Base-by-base conservation (phyloP, 1,140 invertebrate genomes). In the Myzus persicae region DNA sequence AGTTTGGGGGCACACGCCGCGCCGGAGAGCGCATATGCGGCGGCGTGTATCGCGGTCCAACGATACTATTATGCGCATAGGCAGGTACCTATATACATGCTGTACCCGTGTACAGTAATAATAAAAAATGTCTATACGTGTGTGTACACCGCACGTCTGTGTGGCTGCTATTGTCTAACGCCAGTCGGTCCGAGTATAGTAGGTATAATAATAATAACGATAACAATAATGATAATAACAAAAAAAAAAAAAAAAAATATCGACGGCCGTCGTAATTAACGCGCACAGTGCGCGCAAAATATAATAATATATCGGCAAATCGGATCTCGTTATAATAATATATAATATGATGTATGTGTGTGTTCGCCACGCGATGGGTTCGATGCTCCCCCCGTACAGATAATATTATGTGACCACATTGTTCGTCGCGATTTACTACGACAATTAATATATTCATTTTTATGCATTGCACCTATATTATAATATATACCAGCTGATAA, bases 281-380 rank as follows among this genome's bases (percentile, higher is more conserved):
- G 90, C 42, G 67, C 90, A 91, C 90, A 91, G 90, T 91, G 40
- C 90, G 90, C 90, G 67, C 90, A 40, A 91, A 91, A 91, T 46
- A 91, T 76, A 51, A 48, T 48, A 48, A 51, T 51, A 81, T 81
- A 91, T 91, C 90, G 59, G 59, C 90, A 91, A 67, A 67, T 67
- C 54, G 59, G 90, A 91, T 91, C 59, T 91, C 90, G 90, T 91
- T 81, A 46, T 76, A 76, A 76, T 36, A 76, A 76, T n/a, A 76
- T 76, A 76, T n/a, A n/a, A n/a, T 67, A 31, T 59, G 24, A 51
- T 76, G 14, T 76, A 59, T 59, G 31, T 26, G 14, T n/a, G 31
- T 38, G 38, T 54, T 4, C n/a, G 46, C 46, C 40, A 38, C 44
- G n/a, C 46, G 84, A 51, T 38, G 89, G 24, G 51, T 42, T 90